These are phyloP conservation scores for Quadriops clusia DNA, from an alignment of 2,888 invertebrate species.

Conservation along the genomic window DNA sequence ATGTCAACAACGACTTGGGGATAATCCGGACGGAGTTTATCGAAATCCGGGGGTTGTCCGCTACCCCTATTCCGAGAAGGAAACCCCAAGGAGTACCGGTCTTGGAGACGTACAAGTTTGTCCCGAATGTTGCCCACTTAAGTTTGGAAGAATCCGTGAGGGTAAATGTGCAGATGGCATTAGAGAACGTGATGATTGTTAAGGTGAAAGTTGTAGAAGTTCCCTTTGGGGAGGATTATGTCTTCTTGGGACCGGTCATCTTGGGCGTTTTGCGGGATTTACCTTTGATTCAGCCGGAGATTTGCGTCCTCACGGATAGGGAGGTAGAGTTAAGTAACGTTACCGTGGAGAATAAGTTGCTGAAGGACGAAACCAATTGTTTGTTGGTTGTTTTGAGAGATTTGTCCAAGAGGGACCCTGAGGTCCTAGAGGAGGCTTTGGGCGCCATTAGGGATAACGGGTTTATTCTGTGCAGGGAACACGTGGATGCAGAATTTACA, in stretches of 20 bases:
- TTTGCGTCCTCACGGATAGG: conserved; percentile 44
- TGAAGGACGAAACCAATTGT: conserved; percentile 29
- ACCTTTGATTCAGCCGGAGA: conserved; percentile 56
- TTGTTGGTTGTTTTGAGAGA: conserved; percentile 23
- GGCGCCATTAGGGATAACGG: too few relatives aligned
- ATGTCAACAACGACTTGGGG: neutral
- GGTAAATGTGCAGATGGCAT: conserved; percentile 52
- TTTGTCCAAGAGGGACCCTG: too few relatives aligned
- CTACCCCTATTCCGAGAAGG: conserved; percentile 59
- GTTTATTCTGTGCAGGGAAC: too few relatives aligned
- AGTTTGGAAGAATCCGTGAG: conserved; percentile 37
- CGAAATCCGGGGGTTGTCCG: conserved; percentile 63
- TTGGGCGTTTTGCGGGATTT: conserved; percentile 50
- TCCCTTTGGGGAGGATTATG: conserved; percentile 4
- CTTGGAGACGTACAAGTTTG: conserved; percentile 62
- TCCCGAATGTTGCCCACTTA: conserved; percentile 43
- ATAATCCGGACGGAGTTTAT: conserved; percentile 52
- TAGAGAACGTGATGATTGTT: conserved; percentile 55
- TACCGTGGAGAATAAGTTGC: conserved; percentile 49
- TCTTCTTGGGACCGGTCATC: conserved; percentile 41
- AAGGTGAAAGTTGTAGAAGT: conserved; percentile 49
- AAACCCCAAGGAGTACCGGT: conserved; percentile 59
- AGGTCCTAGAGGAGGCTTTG: too few relatives aligned
- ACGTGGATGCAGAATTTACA: too few relatives aligned
- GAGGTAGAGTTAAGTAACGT: conserved; percentile 40